These are phyloP conservation scores for Etheostoma nigrum DNA, from an alignment of 2,797 vertebrate species.

Conservation along the genomic window DNA sequence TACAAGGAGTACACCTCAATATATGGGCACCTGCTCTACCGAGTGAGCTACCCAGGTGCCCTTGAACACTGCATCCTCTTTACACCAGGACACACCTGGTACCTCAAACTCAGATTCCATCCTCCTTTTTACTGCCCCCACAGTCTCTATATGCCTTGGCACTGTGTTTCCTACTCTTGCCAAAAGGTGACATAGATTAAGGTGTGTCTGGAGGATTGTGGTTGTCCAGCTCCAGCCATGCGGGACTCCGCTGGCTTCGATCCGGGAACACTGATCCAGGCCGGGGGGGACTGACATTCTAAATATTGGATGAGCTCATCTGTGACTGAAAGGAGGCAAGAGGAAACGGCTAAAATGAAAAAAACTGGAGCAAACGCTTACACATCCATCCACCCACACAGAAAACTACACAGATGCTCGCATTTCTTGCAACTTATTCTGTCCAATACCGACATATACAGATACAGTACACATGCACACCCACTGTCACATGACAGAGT, in stretches of 20 bases:
- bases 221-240: not conserved
- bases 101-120: too few relatives aligned
- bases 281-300: conserved; percentile 22
- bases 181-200: not conserved
- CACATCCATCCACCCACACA: conserved; percentile 18
- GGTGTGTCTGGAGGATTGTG: not conserved
- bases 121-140: too few relatives aligned
- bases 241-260: not conserved
- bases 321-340: conserved; percentile 25
- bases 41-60: too few relatives aligned
- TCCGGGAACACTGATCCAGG: conserved; percentile 33
- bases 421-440: conserved; percentile 5
- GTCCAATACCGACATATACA: not conserved
- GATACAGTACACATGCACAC: not conserved
- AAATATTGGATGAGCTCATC: conserved; percentile 66
- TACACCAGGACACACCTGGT: too few relatives aligned
- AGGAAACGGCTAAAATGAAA: conserved; percentile 7
- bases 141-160: too few relatives aligned
- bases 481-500: not conserved
- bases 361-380: conserved; percentile 56
- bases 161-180: not conserved
- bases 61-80: too few relatives aligned
- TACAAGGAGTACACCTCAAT: too few relatives aligned
- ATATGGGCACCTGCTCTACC: too few relatives aligned
- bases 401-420: conserved; percentile 18